Evolutionary conservation across 2,113 vertebrate species (phyloP).

Genomic region (Leptocoma aspasia): DNA sequence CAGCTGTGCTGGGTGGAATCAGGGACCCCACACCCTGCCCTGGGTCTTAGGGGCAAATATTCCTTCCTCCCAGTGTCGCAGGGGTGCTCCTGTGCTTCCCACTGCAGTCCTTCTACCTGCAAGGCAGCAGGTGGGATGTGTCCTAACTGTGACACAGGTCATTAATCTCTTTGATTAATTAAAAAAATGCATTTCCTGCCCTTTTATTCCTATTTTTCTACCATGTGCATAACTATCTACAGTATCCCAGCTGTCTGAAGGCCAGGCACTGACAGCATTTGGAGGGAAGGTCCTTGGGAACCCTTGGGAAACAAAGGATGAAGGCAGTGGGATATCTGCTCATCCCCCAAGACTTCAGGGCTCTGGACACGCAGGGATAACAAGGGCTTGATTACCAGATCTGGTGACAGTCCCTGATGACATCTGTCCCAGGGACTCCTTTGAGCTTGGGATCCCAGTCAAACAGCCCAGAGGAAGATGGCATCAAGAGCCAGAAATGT

Average conservation of each 20-base stretch:
- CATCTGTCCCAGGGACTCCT: neutral
- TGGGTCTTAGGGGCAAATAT: rapidly evolving
- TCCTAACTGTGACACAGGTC: rapidly evolving
- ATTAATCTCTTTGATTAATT: neutral
- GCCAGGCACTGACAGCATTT: neutral
- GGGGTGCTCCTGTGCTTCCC: neutral
- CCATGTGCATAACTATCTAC: neutral
- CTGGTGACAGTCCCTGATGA: neutral
- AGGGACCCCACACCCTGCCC: neutral
- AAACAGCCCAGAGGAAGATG: neutral
- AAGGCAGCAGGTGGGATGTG: neutral
- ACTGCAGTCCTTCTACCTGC: neutral
- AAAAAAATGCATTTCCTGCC: neutral
- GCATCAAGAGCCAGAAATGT: neutral
- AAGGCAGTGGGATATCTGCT: neutral
- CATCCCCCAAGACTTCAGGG: neutral
- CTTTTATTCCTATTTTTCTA: neutral
- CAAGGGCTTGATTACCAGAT: neutral
- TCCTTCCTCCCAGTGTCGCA: neutral
- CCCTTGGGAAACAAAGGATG: neutral
- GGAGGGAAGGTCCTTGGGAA: neutral
- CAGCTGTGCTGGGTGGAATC: neutral
- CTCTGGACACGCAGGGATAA: neutral
- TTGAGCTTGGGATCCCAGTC: neutral
- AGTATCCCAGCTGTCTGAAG: neutral